These are phyloP conservation scores for Fopius arisanus DNA, from an alignment of 1,140 invertebrate genomes.

Conservation along the genomic window DNA sequence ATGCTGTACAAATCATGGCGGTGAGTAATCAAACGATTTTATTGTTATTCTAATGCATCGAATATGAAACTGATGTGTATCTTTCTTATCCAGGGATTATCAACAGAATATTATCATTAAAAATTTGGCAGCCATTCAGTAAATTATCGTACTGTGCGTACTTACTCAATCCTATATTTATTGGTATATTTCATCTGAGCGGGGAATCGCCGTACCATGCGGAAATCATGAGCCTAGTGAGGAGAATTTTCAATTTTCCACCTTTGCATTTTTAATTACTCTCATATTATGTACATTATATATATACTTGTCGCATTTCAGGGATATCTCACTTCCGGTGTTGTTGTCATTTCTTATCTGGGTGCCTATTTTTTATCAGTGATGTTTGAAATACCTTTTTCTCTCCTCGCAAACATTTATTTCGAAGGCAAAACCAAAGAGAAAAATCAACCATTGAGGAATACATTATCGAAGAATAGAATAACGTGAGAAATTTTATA, in stretches of 20 bases:
- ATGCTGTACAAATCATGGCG: not conserved
- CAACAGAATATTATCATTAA: slow-evolving; percentile 58
- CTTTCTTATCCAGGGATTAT: slow-evolving; percentile 51
- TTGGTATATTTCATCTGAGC: slow-evolving; percentile 57
- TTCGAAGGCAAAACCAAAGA: not conserved
- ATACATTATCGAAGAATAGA: not conserved
- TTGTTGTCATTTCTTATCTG: not conserved
- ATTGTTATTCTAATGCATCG: not conserved
- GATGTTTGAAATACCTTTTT: not conserved
- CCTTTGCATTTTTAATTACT: too few species aligned
- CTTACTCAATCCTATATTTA: not conserved
- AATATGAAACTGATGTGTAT: not conserved
- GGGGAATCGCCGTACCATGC: not conserved
- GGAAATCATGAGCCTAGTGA: not conserved
- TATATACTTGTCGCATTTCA: not conserved
- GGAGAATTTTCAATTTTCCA: not conserved
- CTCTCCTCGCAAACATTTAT: not conserved
- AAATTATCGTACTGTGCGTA: slow-evolving; percentile 64
- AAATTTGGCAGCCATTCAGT: slow-evolving; percentile 62
- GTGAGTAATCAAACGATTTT: not conserved
- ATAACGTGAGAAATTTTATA: too few species aligned
- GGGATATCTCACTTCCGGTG: not conserved
- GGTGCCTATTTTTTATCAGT: not conserved
- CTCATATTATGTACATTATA: too few species aligned
- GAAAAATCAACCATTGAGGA: not conserved